Percentiles rank a stretch among this genome's conserved stretches.
Evolutionary conservation across 2,888 invertebrate genomes (phyloP).

Genomic region (Sceliomorpha sp.): DNA sequence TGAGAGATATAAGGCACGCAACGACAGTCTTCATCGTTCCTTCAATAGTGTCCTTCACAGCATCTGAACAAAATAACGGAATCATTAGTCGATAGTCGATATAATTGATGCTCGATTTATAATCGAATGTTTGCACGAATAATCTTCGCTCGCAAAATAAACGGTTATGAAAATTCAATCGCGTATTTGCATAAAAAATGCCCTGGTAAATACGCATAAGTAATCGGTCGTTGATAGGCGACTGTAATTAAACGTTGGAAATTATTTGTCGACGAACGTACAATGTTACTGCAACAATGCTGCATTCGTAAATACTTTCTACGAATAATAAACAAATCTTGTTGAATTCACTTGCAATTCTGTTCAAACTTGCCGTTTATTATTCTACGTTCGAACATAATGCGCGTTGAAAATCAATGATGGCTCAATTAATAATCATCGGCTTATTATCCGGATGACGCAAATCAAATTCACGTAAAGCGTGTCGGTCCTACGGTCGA

Average conservation of each 20-base stretch:
- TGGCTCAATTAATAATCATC: slow-evolving; percentile 15
- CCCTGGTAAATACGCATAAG: too few species aligned
- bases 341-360: not conserved
- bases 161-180: too few species aligned
- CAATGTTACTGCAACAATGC: not conserved
- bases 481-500: not conserved
- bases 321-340: not conserved
- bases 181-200: too few species aligned
- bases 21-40: slow-evolving; percentile 72
- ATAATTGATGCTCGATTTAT: not conserved
- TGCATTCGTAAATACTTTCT: slow-evolving; percentile 5
- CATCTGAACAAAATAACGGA: slow-evolving; percentile 60
- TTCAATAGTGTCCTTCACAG: slow-evolving; percentile 54
- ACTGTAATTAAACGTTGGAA: slow-evolving; percentile 1
- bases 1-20: slow-evolving; percentile 60
- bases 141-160: too few species aligned
- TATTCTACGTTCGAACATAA: slow-evolving; percentile 5
- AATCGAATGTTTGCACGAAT: not conserved
- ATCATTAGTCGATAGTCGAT: slow-evolving; percentile 7
- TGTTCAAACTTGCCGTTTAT: slow-evolving; percentile 6
- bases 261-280: not conserved
- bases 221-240: not conserved
- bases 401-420: slow-evolving; percentile 1
- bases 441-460: slow-evolving; percentile 1
- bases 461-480: slow-evolving; percentile 2